A percentile compares a stretch with the other conserved stretches of the same genome.
These are phyloP conservation scores for Sceloporus undulatus DNA, from an alignment of 2,113 vertebrate species.

Conservation along the genomic window DNA sequence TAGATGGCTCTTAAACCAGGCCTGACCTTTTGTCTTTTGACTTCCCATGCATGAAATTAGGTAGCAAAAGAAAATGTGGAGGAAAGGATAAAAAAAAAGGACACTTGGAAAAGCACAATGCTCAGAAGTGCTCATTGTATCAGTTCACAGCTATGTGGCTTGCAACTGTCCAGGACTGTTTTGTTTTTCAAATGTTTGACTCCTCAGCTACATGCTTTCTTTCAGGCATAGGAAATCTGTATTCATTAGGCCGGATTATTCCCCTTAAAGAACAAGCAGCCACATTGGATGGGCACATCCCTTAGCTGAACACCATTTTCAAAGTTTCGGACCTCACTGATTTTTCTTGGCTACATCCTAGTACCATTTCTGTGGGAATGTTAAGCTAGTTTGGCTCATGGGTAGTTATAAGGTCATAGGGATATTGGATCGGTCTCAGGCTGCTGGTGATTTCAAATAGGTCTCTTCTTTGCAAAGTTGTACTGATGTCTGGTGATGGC, in stretches of 20 bases:
- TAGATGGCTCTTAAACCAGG: conserved; percentile 19
- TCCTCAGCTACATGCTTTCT: conserved; percentile 28
- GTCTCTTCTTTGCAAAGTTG: neutral
- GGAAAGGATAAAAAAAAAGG: conserved; percentile 62
- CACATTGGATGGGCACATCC: conserved; percentile 15
- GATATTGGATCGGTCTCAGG: accelerated
- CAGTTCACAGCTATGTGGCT: conserved; percentile 35
- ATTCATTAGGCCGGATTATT: conserved; percentile 21
- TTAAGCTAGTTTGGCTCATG: neutral
- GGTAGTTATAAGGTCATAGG: accelerated
- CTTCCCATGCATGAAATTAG: conserved; percentile 59
- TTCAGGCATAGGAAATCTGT: conserved; percentile 38
- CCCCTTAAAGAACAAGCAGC: conserved; percentile 17
- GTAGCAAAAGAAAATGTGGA: conserved; percentile 70
- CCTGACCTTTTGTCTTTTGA: conserved; percentile 69
- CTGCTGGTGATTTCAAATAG: neutral
- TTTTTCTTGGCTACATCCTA: accelerated
- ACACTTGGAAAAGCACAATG: conserved; percentile 56
- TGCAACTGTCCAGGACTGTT: conserved; percentile 20
- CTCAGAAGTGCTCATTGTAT: conserved; percentile 51
- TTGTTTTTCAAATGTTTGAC: conserved; percentile 45
- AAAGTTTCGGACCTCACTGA: neutral
- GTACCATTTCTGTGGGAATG: accelerated
- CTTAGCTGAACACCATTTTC: neutral
- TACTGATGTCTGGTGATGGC: neutral